Evolutionary conservation across 92 coral and sea anemone genomes (phyloP), one percentile per base, ranked within the genome.

Genomic region (Muricea muricata): DNA sequence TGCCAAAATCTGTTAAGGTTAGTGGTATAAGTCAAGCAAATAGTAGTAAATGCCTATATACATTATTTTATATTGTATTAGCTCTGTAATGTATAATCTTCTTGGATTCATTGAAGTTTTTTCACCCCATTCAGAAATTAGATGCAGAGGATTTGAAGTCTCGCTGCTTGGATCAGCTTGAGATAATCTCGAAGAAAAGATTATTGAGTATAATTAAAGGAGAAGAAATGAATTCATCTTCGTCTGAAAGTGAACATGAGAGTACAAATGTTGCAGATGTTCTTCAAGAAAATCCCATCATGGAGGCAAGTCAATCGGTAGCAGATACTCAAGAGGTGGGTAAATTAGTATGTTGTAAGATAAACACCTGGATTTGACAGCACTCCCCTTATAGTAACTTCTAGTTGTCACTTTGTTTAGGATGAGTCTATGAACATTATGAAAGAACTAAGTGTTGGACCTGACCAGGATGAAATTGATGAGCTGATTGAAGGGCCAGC

Each of bases 401-500:
- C n/a, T n/a, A n/a, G n/a, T n/a, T n/a, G n/a, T n/a, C 42, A 30
- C 42, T 24, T 74, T 47, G 42, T 71, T 61, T 83, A 93, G 47
- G 93, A 87, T 37, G 66, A 85, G 8, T 90, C 92, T 37, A 54
- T 90, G 75, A 90, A 89, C 24, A 95, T 93, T 29, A 87, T 95
- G 32, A 93, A 93, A 69, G 98, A 95, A 88, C 82, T 95, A 92
- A 91, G 93, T 45, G 71, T 92, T 52, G 88, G 89, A 35, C 98
- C 98, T 29, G 89, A 95, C 80, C 98, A 95, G 74, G 91, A 93
- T 15, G 98, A 95, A 80, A 93, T 95, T 66, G 94, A 95, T 88
- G 97, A 93, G 84, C 89, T 95, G 32, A 85, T 95, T 31, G 95
- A 93, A 67, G 97, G 94, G 40, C 34, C 83, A 28, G 76, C 12